phyloP scores from a whole-genome alignment of 1,140 invertebrate genomes.

The Drosophila lini region DNA sequence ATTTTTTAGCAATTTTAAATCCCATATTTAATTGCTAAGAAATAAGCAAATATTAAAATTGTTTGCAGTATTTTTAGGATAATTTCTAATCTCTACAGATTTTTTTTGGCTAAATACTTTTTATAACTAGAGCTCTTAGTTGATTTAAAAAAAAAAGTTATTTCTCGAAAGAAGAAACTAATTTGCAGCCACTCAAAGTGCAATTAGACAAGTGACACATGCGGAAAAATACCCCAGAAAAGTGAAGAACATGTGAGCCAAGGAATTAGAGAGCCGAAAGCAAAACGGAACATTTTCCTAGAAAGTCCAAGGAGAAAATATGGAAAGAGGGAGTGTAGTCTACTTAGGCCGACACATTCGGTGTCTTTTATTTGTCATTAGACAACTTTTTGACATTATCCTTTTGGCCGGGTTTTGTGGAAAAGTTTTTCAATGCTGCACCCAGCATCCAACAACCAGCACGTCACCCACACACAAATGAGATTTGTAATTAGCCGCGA shows the following conservation, averaged over 20 bases:
- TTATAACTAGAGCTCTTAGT: background rate
- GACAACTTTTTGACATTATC: slow-evolving; percentile 70
- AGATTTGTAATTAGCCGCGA: slow-evolving; percentile 66
- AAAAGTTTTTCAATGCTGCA: slow-evolving; percentile 49
- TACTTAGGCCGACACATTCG: slow-evolving; percentile 19
- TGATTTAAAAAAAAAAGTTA: background rate
- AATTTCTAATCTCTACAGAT: background rate
- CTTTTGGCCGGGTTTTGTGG: slow-evolving; percentile 34
- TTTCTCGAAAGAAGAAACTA: slow-evolving; percentile 1
- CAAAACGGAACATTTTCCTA: background rate
- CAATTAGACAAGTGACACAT: slow-evolving; percentile 56
- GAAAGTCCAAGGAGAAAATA: background rate
- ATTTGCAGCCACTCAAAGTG: slow-evolving; percentile 58
- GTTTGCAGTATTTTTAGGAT: background rate
- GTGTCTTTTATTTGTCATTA: slow-evolving; percentile 68
- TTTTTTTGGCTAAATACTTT: background rate
- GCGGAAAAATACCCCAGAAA: background rate
- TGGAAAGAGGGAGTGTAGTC: background rate
- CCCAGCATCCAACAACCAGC: background rate
- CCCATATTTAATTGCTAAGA: too few species aligned
- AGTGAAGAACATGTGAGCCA: background rate
- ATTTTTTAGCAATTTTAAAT: background rate
- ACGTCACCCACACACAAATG: slow-evolving; percentile 35
- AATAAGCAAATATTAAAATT: too few species aligned
- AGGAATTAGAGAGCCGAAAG: background rate